Evolutionary conservation across 2,888 invertebrate species (phyloP).

Genomic region (Cephalotes varians): DNA sequence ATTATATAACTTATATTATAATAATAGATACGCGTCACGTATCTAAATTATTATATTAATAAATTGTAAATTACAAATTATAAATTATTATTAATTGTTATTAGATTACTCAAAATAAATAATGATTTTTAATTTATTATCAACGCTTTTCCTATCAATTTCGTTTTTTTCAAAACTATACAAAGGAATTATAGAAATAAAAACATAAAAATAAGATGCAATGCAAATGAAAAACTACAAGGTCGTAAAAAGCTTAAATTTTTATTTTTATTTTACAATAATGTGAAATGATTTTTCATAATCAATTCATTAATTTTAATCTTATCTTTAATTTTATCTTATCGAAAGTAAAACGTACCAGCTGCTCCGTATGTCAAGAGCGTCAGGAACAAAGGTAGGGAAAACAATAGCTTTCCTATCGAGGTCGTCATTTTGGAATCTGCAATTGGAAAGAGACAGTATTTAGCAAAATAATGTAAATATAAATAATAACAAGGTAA

Average conservation of each 20-base stretch:
- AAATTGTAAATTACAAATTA: not conserved
- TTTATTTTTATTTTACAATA: not conserved
- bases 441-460: slow-evolving; percentile 26
- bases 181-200: not conserved
- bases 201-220: not conserved
- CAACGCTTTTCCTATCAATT: not conserved
- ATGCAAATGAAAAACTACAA: not conserved
- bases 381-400: slow-evolving; percentile 60
- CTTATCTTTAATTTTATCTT: slow-evolving; percentile 34
- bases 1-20: no score
- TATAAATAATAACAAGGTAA: not conserved
- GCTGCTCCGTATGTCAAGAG: slow-evolving; percentile 57
- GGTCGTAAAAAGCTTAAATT: not conserved
- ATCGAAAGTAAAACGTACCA: slow-evolving; percentile 61
- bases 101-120: not conserved
- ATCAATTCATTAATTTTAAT: no score
- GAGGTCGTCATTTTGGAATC: slow-evolving; percentile 66
- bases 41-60: not conserved
- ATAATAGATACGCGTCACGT: no score
- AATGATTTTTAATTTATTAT: not conserved
- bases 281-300: not conserved
- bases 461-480: slow-evolving; percentile 1
- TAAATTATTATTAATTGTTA: not conserved
- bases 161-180: not conserved
- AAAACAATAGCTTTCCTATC: slow-evolving; percentile 61